Conservation (phyloP, 2,797 vertebrate genomes). For the Babyrousa celebensis region DNA sequence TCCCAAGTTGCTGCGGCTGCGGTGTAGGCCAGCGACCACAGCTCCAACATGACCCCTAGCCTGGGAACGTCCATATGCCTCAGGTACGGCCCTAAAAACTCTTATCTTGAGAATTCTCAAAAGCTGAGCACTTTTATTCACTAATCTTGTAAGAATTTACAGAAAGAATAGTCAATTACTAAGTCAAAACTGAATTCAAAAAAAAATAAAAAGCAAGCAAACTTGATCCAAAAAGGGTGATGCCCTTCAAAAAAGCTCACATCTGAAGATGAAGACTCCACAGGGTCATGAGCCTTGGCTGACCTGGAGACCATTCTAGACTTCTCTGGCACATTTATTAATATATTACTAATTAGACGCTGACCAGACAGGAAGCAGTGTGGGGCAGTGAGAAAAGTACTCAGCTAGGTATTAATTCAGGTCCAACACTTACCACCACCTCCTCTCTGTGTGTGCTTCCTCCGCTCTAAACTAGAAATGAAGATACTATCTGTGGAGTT, state of each 20-base stretch:
- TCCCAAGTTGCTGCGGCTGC: no score
- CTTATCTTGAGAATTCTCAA: conserved; percentile 53
- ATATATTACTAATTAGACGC: neutral
- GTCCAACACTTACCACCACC: neutral
- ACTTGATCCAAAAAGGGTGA: neutral
- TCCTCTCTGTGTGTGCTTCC: neutral
- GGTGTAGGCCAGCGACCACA: no score
- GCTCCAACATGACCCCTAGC: no score
- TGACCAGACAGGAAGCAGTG: neutral
- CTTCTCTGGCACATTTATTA: neutral
- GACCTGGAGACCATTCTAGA: neutral
- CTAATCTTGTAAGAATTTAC: neutral
- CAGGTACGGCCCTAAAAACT: no score
- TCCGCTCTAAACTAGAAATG: neutral
- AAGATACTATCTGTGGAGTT: no score
- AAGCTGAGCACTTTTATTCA: conserved; percentile 39
- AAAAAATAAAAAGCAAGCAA: neutral
- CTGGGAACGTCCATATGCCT: no score
- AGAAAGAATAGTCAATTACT: conserved; percentile 44
- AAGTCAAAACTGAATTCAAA: conserved; percentile 62
- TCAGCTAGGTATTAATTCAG: neutral
- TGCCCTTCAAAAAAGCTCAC: neutral
- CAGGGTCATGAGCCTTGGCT: neutral
- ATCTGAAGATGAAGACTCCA: neutral
- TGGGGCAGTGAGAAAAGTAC: neutral